These are phyloP conservation scores for Trisateles emortualis DNA, from an alignment of 2,888 invertebrate species.

Conservation along the genomic window DNA sequence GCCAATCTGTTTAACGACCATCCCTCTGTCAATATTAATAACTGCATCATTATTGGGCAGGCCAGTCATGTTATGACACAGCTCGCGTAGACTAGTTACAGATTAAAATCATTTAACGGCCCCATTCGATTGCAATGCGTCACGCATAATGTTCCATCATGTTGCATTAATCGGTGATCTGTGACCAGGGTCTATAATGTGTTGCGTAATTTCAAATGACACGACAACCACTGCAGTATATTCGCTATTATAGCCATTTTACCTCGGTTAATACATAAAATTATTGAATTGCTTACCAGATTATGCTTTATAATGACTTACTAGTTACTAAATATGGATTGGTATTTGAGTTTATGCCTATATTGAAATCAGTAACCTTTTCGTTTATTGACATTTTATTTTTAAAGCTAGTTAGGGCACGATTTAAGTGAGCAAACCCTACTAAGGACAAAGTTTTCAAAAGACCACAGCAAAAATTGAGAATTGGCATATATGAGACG, in stretches of 20 bases:
- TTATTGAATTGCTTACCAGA: slow-evolving; percentile 19
- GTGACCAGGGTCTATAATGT: slow-evolving; percentile 62
- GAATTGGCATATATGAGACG: too few relatives aligned
- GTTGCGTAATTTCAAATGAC: slow-evolving; percentile 48
- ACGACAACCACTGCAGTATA: slow-evolving; percentile 40
- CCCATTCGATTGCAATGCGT: slow-evolving; percentile 61
- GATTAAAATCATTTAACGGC: slow-evolving; percentile 46
- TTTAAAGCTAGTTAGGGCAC: too few relatives aligned
- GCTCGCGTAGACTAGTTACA: slow-evolving; percentile 18
- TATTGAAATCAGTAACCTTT: background rate
- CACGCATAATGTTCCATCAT: slow-evolving; percentile 66
- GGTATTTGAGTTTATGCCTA: background rate
- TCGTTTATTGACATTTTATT: too few relatives aligned
- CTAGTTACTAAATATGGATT: background rate
- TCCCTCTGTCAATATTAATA: background rate
- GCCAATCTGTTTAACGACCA: background rate
- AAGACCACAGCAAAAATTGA: too few relatives aligned
- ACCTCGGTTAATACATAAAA: slow-evolving; percentile 11
- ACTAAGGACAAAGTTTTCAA: too few relatives aligned
- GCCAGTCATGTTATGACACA: slow-evolving; percentile 4
- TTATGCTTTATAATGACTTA: slow-evolving; percentile 10
- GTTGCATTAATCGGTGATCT: slow-evolving; percentile 70
- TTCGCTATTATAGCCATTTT: background rate
- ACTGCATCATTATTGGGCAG: slow-evolving; percentile 1
- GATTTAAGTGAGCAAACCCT: too few relatives aligned